Conservation (phyloP, 2,797 vertebrate species). For the Distichodus sexfasciatus region DNA sequence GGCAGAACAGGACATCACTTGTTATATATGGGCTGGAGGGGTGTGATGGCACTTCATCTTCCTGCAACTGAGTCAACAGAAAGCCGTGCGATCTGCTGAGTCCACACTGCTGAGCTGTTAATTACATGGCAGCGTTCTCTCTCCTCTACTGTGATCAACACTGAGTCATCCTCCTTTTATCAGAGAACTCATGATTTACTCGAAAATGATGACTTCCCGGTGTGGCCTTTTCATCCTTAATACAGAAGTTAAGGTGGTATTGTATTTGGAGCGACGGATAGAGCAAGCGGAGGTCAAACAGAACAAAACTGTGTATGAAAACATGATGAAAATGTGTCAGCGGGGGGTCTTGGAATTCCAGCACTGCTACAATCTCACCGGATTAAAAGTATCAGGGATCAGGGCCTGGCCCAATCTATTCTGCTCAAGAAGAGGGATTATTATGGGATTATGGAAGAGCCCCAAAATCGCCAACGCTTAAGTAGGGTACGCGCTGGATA, state of each 20-base stretch:
- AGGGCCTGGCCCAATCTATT: conserved; percentile 58
- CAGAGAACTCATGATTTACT: no score
- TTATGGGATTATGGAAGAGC: conserved; percentile 65
- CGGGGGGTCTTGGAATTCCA: conserved; percentile 64
- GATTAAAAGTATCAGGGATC: conserved; percentile 69
- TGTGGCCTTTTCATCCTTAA: no score
- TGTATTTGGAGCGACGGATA: neutral
- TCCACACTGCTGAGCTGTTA: conserved; percentile 49
- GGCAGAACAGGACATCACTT: neutral
- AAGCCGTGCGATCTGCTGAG: conserved; percentile 11
- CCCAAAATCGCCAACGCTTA: conserved; percentile 24
- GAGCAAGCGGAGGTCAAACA: conserved; percentile 7
- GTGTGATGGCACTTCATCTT: conserved; percentile 10
- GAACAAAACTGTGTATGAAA: conserved; percentile 3
- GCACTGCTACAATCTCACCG: conserved; percentile 49
- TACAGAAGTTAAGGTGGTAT: neutral
- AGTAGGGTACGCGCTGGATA: neutral
- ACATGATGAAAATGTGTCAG: neutral
- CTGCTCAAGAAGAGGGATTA: conserved; percentile 62
- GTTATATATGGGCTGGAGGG: conserved; percentile 1
- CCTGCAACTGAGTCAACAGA: conserved; percentile 33
- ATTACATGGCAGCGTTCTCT: conserved; percentile 36
- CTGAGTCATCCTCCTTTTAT: conserved; percentile 2
- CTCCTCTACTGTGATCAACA: neutral
- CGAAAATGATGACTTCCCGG: no score